Evolutionary conservation across 2,797 vertebrate species (phyloP), one percentile per base, ranked within the genome.

Genomic region (Knipowitschia caucasica): DNA sequence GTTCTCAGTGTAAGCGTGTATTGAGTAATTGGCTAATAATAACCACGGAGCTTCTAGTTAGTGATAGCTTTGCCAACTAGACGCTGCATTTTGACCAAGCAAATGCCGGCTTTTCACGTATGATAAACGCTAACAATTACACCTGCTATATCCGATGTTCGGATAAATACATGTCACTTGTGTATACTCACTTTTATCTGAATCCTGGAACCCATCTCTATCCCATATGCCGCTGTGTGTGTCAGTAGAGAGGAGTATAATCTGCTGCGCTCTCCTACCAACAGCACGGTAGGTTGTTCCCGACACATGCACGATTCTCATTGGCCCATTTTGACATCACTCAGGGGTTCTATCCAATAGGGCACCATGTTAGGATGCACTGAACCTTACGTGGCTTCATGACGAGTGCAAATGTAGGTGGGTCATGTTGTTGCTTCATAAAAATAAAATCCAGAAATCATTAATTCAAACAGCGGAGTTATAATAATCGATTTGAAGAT

Each of bases 351-450:
- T 0, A 17, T 74, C 66, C 77, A 50, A 57, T 1, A 0, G 4
- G 27, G 24, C 23, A 76, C 64, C 81, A 85, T 0, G 81, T 71
- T 89, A 36, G 27, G 84, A 73, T 89, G 83, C 77, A 61, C 12
- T 34, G 67, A 51, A 51, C 74, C 2, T 67, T 83, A 88, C 86
- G 86, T 88, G 86, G 86, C 85, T 76, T 73, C 27, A 42, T 69
- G 67, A 83, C 79, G 61, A 33, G 4, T 0, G 59, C 45, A 55
- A 42, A 50, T 51, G 62, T 73, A 50, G 53, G 62, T 73, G 78
- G 81, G 78, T 53, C 73, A 68, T 12, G 3, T 1, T 23, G 34
- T 56, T 4, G 5, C 20, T 8, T 40, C 24, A 42, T 20, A 10
- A 5, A 47, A 30, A 30, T 0, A 0, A 5, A 4, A 53, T 23